Percentiles rank a stretch among this genome's conserved stretches.
Conservation (phyloP, 2,888 invertebrate genomes). For the Orchesella flavescens region DNA sequence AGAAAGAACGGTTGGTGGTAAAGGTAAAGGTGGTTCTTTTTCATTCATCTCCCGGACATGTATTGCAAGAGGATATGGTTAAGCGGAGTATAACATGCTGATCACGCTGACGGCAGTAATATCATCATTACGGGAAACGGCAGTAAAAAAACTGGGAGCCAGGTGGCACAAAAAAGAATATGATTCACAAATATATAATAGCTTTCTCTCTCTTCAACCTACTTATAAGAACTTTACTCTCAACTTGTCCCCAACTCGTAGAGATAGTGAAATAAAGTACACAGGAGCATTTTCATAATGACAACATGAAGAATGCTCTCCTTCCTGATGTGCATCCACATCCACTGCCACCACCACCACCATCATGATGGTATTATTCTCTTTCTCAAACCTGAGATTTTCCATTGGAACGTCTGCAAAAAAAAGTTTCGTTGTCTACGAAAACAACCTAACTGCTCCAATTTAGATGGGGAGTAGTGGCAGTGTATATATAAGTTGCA, state of each 20-base stretch:
- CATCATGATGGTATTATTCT: too few species aligned
- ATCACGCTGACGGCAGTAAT: slow-evolving; percentile 35
- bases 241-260: too few species aligned
- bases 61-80: slow-evolving; percentile 39
- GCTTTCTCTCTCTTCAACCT: not conserved
- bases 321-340: too few species aligned
- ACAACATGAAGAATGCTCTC: not conserved
- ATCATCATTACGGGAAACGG: slow-evolving; percentile 17
- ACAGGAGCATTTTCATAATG: not conserved
- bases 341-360: too few species aligned
- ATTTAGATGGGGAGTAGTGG: too few species aligned
- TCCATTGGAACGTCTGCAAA: too few species aligned
- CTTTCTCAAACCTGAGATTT: too few species aligned
- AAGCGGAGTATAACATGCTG: slow-evolving; percentile 22
- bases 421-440: too few species aligned
- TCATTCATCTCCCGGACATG: slow-evolving; percentile 44
- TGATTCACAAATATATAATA: not conserved
- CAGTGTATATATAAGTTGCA: too few species aligned
- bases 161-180: slow-evolving; percentile 16
- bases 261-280: not conserved
- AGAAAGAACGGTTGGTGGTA: slow-evolving; percentile 36
- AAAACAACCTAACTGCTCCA: not conserved
- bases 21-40: slow-evolving; percentile 41
- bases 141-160: slow-evolving; percentile 17
- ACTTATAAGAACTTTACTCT: not conserved